Conservation (phyloP, 2,888 invertebrate genomes). For the Drosophila anceps region DNA sequence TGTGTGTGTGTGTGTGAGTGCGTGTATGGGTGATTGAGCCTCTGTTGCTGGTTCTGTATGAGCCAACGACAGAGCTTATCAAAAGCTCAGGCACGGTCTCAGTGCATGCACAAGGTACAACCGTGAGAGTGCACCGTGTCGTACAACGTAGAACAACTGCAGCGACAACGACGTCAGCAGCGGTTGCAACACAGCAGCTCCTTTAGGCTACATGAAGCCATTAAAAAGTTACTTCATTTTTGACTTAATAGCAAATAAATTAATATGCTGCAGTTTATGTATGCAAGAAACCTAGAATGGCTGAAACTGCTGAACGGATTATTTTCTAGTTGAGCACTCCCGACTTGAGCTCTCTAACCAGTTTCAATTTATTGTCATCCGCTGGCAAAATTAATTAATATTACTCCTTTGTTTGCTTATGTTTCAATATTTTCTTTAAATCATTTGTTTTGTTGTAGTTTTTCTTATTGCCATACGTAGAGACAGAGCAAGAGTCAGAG, state of each 20-base stretch:
- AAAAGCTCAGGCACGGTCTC: no score
- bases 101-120: not conserved
- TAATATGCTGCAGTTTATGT: not conserved
- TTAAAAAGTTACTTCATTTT: no score
- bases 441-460: not conserved
- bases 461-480: not conserved
- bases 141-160: not conserved
- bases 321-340: not conserved
- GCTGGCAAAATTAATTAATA: not conserved
- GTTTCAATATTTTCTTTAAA: constrained; percentile 6
- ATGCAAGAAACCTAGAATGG: not conserved
- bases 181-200: not conserved
- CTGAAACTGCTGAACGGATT: not conserved
- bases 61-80: not conserved
- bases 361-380: not conserved
- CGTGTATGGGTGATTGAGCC: not conserved
- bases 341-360: not conserved
- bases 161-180: not conserved
- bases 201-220: not conserved
- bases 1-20: not conserved
- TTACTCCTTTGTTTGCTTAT: not conserved
- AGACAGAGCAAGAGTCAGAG: not conserved
- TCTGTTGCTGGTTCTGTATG: not conserved
- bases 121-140: not conserved
- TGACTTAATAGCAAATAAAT: no score